These are phyloP conservation scores for Zapus hudsonius DNA, from an alignment of 2,113 vertebrate genomes.

Conservation along the genomic window DNA sequence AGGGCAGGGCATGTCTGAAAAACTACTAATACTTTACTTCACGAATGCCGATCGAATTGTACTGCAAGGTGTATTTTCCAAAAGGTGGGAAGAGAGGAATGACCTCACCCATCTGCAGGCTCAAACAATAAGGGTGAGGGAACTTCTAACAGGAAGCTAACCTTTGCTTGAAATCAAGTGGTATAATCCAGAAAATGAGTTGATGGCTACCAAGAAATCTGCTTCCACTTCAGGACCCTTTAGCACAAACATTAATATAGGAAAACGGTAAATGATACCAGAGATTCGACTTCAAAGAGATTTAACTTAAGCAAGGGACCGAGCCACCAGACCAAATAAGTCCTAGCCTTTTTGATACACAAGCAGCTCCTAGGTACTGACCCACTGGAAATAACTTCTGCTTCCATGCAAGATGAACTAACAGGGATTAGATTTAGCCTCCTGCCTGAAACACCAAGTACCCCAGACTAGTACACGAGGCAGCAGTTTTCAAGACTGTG, in stretches of 20 bases:
- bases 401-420: not conserved
- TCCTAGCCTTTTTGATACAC: too few species aligned
- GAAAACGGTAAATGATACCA: slow-evolving; percentile 58
- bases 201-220: slow-evolving; percentile 69
- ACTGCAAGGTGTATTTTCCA: slow-evolving; percentile 5
- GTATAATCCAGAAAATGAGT: slow-evolving; percentile 76
- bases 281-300: slow-evolving; percentile 44
- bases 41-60: slow-evolving; percentile 65
- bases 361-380: not conserved
- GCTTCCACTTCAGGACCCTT: slow-evolving; percentile 59
- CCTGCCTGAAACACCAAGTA: not conserved
- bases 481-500: not conserved
- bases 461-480: not conserved
- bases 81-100: not conserved
- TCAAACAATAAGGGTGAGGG: slow-evolving; percentile 24
- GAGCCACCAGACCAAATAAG: slow-evolving; percentile 5
- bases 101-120: slow-evolving; percentile 31
- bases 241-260: slow-evolving; percentile 57
- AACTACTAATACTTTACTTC: slow-evolving; percentile 75
- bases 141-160: slow-evolving; percentile 59
- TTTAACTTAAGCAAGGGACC: slow-evolving; percentile 46
- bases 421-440: not conserved
- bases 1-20: slow-evolving; percentile 71
- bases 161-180: slow-evolving; percentile 59
- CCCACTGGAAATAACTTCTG: slow-evolving; percentile 21